These are phyloP conservation scores for Lysandra bellargus DNA, from an alignment of 2,888 invertebrate genomes.

Conservation along the genomic window DNA sequence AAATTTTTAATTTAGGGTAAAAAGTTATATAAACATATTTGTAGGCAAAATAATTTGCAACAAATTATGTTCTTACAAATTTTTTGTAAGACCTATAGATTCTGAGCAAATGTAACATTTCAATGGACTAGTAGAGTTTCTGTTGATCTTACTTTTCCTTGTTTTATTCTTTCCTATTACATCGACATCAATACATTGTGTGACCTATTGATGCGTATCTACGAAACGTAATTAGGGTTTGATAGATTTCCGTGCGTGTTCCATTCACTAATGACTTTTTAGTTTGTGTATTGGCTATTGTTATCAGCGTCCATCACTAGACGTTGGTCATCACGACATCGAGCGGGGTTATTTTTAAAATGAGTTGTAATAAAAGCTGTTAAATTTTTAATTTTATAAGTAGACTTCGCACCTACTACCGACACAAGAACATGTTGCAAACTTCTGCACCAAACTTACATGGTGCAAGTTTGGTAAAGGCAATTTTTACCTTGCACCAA, in stretches of 20 bases:
- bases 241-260: constrained; percentile 7
- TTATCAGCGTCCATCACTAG: background rate
- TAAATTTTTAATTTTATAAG: background rate
- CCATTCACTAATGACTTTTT: constrained; percentile 10
- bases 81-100: too few species aligned
- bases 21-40: too few species aligned
- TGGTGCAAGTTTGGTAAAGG: background rate
- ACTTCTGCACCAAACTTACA: background rate
- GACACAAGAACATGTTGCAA: background rate
- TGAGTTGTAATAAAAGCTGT: background rate
- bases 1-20: too few species aligned
- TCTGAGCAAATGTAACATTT: too few species aligned
- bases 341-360: background rate
- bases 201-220: background rate
- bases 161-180: background rate
- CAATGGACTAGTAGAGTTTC: background rate
- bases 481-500: background rate
- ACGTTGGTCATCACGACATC: background rate
- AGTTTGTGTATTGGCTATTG: constrained; percentile 1
- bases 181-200: background rate
- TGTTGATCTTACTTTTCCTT: background rate
- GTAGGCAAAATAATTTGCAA: too few species aligned
- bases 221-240: background rate
- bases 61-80: too few species aligned
- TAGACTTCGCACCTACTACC: background rate